These are phyloP conservation scores for Phyllopteryx taeniolatus DNA, from an alignment of 2,113 vertebrate genomes.

Conservation along the genomic window DNA sequence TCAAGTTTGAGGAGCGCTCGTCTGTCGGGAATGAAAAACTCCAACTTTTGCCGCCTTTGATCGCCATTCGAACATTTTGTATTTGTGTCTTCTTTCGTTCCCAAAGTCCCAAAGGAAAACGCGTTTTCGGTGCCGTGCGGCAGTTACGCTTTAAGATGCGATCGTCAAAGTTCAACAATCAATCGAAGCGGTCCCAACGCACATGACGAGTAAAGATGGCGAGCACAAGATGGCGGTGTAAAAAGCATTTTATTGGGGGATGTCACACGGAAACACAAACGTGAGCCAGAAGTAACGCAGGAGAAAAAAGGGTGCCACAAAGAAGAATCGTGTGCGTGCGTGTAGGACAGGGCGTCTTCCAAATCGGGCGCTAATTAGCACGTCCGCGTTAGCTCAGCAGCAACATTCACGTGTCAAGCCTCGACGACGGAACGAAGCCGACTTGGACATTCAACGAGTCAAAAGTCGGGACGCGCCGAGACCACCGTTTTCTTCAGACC, in stretches of 20 bases:
- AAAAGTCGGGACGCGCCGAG: neutral
- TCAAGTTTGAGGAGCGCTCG: neutral
- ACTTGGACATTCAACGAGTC: neutral
- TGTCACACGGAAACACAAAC: neutral
- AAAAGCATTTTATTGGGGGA: neutral
- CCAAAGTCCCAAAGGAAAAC: neutral
- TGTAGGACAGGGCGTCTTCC: neutral
- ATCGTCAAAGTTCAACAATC: neutral
- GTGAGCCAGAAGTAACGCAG: neutral
- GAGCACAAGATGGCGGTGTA: neutral
- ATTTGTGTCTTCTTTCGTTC: neutral
- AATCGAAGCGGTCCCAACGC: neutral
- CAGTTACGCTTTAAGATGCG: neutral
- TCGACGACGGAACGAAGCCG: neutral
- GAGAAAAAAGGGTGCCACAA: neutral
- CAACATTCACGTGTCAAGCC: neutral
- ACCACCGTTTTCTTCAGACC: too few relatives aligned
- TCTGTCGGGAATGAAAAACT: neutral
- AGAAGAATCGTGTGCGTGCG: neutral
- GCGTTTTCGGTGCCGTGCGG: too few relatives aligned
- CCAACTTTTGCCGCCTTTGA: neutral
- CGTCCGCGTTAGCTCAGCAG: neutral
- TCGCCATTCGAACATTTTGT: neutral
- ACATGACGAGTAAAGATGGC: neutral
- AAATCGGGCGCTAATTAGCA: neutral